Percentiles rank a stretch among this genome's conserved stretches.
Evolutionary conservation across 2,888 invertebrate species (phyloP).

Genomic region (Clitarchus hookeri): DNA sequence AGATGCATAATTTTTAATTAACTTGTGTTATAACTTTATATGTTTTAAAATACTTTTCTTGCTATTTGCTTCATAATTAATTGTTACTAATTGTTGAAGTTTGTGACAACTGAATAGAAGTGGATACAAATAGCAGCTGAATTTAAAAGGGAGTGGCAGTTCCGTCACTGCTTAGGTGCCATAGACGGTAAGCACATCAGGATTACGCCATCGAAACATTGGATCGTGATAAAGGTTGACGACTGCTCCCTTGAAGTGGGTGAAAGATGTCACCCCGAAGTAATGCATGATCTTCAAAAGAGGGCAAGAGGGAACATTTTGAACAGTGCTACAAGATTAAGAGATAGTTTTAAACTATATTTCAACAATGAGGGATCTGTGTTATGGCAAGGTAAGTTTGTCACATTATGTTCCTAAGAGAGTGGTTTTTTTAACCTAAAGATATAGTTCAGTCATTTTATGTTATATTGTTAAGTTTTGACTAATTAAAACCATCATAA

Average conservation of each 20-base stretch:
- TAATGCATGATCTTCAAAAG: slow-evolving; percentile 33
- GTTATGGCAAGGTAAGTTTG: slow-evolving; percentile 39
- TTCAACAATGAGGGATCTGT: slow-evolving; percentile 27
- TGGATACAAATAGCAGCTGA: slow-evolving; percentile 4
- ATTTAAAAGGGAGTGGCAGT: slow-evolving; percentile 27
- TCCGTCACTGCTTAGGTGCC: slow-evolving; percentile 28
- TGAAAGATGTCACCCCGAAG: background rate
- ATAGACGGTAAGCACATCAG: slow-evolving; percentile 27
- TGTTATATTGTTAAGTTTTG: background rate
- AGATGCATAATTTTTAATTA: background rate
- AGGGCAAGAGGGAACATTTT: slow-evolving; percentile 35
- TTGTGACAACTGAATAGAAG: background rate
- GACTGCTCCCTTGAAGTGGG: slow-evolving; percentile 31
- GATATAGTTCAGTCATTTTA: background rate
- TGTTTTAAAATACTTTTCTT: background rate
- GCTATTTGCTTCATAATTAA: too few relatives aligned
- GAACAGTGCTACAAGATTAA: background rate
- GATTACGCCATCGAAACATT: slow-evolving; percentile 32
- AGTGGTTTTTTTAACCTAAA: background rate
- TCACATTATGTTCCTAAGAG: slow-evolving; percentile 16
- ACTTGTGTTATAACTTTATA: too few relatives aligned
- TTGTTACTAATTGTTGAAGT: background rate
- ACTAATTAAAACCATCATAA: background rate
- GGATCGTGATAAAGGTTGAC: slow-evolving; percentile 29
- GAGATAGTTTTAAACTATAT: slow-evolving; percentile 36